Conservation (phyloP, 2,113 vertebrate genomes). For the Marmota monax region DNA sequence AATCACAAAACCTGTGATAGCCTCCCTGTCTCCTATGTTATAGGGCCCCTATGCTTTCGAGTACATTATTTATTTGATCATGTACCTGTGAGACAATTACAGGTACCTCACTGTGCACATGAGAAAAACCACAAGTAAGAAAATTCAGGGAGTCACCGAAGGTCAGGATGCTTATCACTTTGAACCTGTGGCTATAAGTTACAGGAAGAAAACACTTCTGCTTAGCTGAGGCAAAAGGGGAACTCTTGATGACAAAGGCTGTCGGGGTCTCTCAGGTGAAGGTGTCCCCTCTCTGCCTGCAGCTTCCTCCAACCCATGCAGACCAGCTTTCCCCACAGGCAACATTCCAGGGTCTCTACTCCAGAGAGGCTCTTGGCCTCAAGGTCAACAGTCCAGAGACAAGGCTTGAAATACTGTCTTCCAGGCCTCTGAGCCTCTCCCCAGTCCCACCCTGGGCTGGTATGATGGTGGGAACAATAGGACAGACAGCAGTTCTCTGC, state of each 20-base stretch:
- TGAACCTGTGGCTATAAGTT: neutral
- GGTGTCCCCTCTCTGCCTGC: neutral
- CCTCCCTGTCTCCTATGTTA: neutral
- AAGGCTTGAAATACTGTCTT: neutral
- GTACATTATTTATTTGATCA: neutral
- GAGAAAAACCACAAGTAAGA: neutral
- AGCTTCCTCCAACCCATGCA: neutral
- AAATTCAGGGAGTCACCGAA: neutral
- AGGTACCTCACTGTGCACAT: neutral
- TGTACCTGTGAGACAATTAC: neutral
- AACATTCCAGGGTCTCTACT: neutral
- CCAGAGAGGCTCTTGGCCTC: neutral
- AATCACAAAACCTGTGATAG: neutral
- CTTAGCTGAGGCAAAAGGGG: neutral
- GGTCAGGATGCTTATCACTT: neutral
- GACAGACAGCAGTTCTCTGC: neutral
- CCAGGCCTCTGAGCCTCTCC: too few relatives aligned
- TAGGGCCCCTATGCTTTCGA: neutral
- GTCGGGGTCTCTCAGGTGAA: fast-evolving
- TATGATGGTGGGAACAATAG: fast-evolving
- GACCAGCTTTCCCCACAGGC: neutral
- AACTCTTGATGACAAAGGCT: neutral
- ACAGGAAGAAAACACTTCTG: neutral
- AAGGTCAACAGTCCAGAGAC: neutral
- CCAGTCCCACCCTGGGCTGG: neutral